phyloP scores from a whole-genome alignment of 2,797 vertebrate genomes.

The Aeoliscus strigatus region DNA sequence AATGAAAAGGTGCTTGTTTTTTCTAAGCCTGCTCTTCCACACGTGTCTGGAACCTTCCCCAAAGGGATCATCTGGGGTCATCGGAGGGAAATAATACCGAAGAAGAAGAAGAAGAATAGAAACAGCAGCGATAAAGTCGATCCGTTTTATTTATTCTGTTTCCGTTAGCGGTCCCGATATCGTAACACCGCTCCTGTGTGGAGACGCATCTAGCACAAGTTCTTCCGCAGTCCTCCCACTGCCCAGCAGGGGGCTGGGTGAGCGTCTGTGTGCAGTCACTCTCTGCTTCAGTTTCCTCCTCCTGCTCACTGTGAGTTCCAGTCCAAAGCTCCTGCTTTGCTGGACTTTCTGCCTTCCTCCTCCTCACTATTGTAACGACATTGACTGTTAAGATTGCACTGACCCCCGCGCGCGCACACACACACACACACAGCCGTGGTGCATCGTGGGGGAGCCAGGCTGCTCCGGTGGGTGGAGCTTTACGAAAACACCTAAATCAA shows the following conservation, averaged over 20 bases:
- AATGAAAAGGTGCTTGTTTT: conserved; percentile 76
- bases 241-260: too few relatives aligned
- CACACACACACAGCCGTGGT: too few relatives aligned
- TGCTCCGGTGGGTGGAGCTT: too few relatives aligned
- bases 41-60: conserved; percentile 35
- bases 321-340: conserved; percentile 45
- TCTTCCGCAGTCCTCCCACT: conserved; percentile 41
- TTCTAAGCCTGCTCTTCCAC: conserved; percentile 30
- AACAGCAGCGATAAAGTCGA: too few relatives aligned
- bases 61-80: conserved; percentile 27
- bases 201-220: conserved; percentile 46
- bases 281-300: too few relatives aligned
- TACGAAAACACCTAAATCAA: too few relatives aligned
- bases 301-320: conserved; percentile 64
- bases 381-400: conserved; percentile 66
- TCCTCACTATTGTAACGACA: conserved; percentile 45
- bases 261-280: too few relatives aligned
- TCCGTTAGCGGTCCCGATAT: conserved; percentile 4
- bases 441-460: too few relatives aligned
- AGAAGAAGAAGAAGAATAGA: too few relatives aligned
- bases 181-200: conserved; percentile 1
- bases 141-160: conserved; percentile 37
- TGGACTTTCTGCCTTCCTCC: conserved; percentile 61
- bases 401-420: neutral
- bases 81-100: too few relatives aligned